phyloP scores from a whole-genome alignment of 2,113 vertebrate genomes.

The Xerus inauris region DNA sequence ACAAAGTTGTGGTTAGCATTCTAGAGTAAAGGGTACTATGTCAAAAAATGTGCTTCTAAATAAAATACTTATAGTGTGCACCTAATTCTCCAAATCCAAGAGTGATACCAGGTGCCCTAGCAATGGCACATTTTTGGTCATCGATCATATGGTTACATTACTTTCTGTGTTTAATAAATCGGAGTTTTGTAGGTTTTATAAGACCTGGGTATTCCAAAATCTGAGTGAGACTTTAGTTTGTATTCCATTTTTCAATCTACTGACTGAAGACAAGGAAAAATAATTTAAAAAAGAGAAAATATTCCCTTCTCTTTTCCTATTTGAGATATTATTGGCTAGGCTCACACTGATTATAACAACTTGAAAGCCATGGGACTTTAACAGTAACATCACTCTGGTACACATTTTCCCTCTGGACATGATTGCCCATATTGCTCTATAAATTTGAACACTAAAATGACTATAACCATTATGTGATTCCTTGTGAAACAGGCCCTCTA shows the following conservation, averaged over 20 bases:
- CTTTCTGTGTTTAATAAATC: background rate
- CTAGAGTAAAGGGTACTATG: background rate
- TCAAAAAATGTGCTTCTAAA: background rate
- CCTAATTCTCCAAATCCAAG: constrained; percentile 3
- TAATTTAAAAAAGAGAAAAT: background rate
- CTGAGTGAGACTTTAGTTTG: constrained; percentile 17
- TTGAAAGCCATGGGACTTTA: constrained; percentile 12
- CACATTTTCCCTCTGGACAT: constrained; percentile 40
- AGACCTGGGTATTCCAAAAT: background rate
- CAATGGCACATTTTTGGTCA: background rate
- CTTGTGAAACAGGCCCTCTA: constrained; percentile 15
- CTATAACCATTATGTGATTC: constrained; percentile 51
- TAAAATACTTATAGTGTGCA: background rate
- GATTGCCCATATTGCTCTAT: constrained; percentile 16
- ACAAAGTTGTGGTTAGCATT: background rate
- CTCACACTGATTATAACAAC: constrained; percentile 40
- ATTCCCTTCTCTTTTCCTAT: background rate
- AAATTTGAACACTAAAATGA: constrained; percentile 62
- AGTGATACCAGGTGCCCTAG: background rate
- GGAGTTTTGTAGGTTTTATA: background rate
- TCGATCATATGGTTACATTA: background rate
- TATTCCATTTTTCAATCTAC: constrained; percentile 19
- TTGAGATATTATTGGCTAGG: background rate
- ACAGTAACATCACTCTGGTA: background rate
- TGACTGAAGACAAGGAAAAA: background rate